Conservation (phyloP, 2,888 invertebrate species). For the Melanostoma mellinum region DNA sequence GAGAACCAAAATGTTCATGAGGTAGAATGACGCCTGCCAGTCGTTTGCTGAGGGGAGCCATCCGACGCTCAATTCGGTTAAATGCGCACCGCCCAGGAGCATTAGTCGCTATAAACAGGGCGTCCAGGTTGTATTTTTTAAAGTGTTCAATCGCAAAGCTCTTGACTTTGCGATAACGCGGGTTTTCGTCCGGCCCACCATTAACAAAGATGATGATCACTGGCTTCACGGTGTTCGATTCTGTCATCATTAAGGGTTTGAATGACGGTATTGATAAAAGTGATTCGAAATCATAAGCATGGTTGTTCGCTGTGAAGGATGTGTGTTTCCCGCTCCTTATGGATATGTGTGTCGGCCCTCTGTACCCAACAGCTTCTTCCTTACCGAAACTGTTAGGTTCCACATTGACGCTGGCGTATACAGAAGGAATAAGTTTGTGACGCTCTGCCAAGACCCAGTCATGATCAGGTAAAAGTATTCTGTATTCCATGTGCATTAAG, state of each 20-base stretch:
- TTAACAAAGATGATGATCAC: slow-evolving; percentile 5
- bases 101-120: too few relatives aligned
- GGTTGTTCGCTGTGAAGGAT: neutral
- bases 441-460: slow-evolving; percentile 59
- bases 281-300: slow-evolving; percentile 12
- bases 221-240: slow-evolving; percentile 13
- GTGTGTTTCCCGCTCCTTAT: too few relatives aligned
- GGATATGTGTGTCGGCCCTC: too few relatives aligned
- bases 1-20: too few relatives aligned
- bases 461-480: slow-evolving; percentile 63
- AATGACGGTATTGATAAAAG: slow-evolving; percentile 9
- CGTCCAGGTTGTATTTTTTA: neutral
- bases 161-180: slow-evolving; percentile 6
- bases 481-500: too few relatives aligned
- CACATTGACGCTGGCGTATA: slow-evolving; percentile 60
- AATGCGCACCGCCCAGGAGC: too few relatives aligned
- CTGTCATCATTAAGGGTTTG: slow-evolving; percentile 18
- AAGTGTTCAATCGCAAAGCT: neutral
- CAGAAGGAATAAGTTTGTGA: slow-evolving; percentile 65
- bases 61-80: neutral
- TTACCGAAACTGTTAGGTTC: neutral
- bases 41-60: neutral
- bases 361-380: neutral
- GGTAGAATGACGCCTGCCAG: too few relatives aligned
- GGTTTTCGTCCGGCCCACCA: slow-evolving; percentile 14